phyloP scores from a whole-genome alignment of 2,888 invertebrate genomes.

The Pammene aurita region DNA sequence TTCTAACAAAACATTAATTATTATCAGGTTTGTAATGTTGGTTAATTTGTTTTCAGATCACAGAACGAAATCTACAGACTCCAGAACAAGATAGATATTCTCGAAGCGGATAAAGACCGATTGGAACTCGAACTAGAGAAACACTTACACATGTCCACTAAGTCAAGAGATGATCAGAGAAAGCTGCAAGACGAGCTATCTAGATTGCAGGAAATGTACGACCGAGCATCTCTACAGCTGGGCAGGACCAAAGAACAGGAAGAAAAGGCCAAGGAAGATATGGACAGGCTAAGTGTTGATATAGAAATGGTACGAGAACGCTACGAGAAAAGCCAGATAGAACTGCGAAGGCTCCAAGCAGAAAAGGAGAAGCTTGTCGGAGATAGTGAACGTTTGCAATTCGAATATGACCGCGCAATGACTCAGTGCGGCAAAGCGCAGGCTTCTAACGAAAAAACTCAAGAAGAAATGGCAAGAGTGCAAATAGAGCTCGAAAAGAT shows the following conservation, averaged over 20 bases:
- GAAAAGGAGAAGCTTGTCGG: conserved; percentile 94
- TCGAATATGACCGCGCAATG: conserved; percentile 93
- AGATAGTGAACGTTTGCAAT: conserved; percentile 92
- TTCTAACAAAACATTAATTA: conserved; percentile 42
- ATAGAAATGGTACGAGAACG: conserved; percentile 94
- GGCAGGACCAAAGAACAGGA: conserved; percentile 94
- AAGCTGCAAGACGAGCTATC: conserved; percentile 94
- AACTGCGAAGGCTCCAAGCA: conserved; percentile 90
- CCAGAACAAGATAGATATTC: conserved; percentile 93
- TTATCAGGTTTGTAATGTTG: conserved; percentile 1
- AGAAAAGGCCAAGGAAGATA: conserved; percentile 94
- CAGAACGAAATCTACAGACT: conserved; percentile 95
- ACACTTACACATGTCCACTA: conserved; percentile 89
- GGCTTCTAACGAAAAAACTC: conserved; percentile 92
- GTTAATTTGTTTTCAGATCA: conserved; percentile 82
- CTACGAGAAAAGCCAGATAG: conserved; percentile 94
- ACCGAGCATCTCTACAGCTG: conserved; percentile 92
- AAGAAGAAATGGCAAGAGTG: conserved; percentile 93
- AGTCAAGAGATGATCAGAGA: conserved; percentile 92
- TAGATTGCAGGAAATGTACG: conserved; percentile 94
- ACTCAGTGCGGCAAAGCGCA: conserved; percentile 93
- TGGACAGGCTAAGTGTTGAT: conserved; percentile 90
- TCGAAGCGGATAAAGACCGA: conserved; percentile 94
- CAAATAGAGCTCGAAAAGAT: conserved; percentile 95
- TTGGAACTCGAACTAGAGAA: conserved; percentile 94